Percentiles rank a stretch among this genome's conserved stretches.
These are phyloP conservation scores for Balanococcus diminutus DNA, from an alignment of 2,888 invertebrate species.

Conservation along the genomic window DNA sequence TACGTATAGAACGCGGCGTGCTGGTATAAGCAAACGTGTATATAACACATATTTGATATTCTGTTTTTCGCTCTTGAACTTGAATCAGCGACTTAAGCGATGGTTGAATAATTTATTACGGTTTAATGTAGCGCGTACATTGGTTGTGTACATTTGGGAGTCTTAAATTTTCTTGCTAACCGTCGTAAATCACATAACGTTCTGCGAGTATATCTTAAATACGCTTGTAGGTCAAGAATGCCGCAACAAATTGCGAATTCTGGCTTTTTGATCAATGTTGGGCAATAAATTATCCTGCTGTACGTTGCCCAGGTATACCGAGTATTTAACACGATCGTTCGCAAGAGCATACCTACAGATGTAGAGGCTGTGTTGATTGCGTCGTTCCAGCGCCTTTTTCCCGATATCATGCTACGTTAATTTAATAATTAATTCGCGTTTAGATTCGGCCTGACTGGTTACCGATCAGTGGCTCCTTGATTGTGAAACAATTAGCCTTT, in stretches of 20 bases:
- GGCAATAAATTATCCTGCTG: neutral
- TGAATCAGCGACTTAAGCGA: conserved; percentile 27
- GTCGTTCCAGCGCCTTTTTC: neutral
- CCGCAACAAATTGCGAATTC: conserved; percentile 20
- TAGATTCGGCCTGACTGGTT: neutral
- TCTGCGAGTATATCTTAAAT: conserved; percentile 10
- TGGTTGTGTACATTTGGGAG: conserved; percentile 23
- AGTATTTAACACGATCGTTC: neutral
- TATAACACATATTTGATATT: conserved; percentile 6
- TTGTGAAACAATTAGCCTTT: neutral
- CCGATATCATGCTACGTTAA: neutral
- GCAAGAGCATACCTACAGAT: neutral
- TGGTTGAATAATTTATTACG: conserved; percentile 17
- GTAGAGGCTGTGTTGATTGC: neutral
- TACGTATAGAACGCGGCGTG: neutral
- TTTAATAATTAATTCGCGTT: conserved; percentile 16
- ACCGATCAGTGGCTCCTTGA: neutral
- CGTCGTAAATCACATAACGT: conserved; percentile 14
- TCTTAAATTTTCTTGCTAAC: conserved; percentile 4
- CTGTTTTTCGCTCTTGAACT: conserved; percentile 23
- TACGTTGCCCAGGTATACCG: neutral
- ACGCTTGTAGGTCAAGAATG: conserved; percentile 19
- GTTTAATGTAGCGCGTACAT: conserved; percentile 19
- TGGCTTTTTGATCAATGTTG: conserved; percentile 13
- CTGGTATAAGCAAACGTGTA: neutral